These are phyloP conservation scores for Drosophila nr. fundita DNA, from an alignment of 2,888 invertebrate species.

Conservation along the genomic window DNA sequence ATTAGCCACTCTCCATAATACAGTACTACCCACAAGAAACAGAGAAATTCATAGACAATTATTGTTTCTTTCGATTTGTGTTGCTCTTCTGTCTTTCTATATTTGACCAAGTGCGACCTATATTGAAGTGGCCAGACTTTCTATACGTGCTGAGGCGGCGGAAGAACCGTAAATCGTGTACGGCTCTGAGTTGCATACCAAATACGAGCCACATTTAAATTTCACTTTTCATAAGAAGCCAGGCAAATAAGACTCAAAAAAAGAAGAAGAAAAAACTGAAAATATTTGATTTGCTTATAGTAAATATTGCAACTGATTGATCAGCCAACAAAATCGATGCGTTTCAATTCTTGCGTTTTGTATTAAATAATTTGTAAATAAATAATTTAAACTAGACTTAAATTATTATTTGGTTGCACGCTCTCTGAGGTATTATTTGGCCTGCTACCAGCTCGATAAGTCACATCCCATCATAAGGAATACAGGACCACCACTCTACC, in stretches of 20 bases:
- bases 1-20: slow-evolving; percentile 56
- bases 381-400: slow-evolving; percentile 81
- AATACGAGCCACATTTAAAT: slow-evolving; percentile 45
- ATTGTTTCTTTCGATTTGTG: slow-evolving; percentile 12
- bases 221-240: slow-evolving; percentile 62
- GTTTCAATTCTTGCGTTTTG: slow-evolving; percentile 52
- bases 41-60: slow-evolving; percentile 57
- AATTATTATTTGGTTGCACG: slow-evolving; percentile 81
- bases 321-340: slow-evolving; percentile 22
- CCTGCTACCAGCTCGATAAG: slow-evolving; percentile 61
- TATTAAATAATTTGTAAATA: slow-evolving; percentile 68
- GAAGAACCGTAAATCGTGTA: slow-evolving; percentile 70
- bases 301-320: neutral
- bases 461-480: slow-evolving; percentile 79
- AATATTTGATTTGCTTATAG: slow-evolving; percentile 2
- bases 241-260: neutral
- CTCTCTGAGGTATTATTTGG: slow-evolving; percentile 71
- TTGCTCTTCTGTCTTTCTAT: slow-evolving; percentile 17
- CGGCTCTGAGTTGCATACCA: slow-evolving; percentile 47
- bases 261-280: neutral
- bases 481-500: slow-evolving; percentile 58
- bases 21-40: slow-evolving; percentile 11
- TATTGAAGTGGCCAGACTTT: slow-evolving; percentile 55
- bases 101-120: slow-evolving; percentile 57
- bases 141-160: slow-evolving; percentile 38